phyloP scores from a whole-genome alignment of 2,113 vertebrate species.

The Hypomesus transpacificus region DNA sequence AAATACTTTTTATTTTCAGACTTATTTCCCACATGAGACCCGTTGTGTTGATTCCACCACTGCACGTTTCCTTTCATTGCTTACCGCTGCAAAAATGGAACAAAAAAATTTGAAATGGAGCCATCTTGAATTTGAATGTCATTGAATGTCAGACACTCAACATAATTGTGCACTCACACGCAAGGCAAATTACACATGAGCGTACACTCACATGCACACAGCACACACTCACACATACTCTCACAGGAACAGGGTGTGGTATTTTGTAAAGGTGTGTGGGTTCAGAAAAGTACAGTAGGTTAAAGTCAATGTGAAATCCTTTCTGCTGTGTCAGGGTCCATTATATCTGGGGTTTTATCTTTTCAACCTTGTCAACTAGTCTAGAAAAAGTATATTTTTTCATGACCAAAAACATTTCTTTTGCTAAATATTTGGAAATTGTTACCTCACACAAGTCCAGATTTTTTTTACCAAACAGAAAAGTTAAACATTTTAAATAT shows the following conservation, averaged over 20 bases:
- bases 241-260: constrained; percentile 50
- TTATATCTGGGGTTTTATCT: background rate
- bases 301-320: background rate
- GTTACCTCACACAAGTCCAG: no score
- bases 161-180: constrained; percentile 61
- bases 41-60: constrained; percentile 52
- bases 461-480: no score
- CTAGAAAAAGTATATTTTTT: background rate
- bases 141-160: constrained; percentile 60
- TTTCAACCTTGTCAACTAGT: background rate
- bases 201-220: background rate
- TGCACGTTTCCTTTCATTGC: constrained; percentile 37
- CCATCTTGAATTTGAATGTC: constrained; percentile 53
- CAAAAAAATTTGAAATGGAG: constrained; percentile 23
- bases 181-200: constrained; percentile 49
- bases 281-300: constrained; percentile 35
- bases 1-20: constrained; percentile 55
- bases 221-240: background rate
- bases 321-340: constrained; percentile 9
- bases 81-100: constrained; percentile 22
- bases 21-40: constrained; percentile 57
- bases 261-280: constrained; percentile 45
- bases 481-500: background rate
- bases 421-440: background rate
- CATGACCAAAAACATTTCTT: background rate